Percentiles rank a stretch among this genome's conserved stretches.
Conservation (phyloP, 1,140 invertebrate genomes). For the Augochlora pura region DNA sequence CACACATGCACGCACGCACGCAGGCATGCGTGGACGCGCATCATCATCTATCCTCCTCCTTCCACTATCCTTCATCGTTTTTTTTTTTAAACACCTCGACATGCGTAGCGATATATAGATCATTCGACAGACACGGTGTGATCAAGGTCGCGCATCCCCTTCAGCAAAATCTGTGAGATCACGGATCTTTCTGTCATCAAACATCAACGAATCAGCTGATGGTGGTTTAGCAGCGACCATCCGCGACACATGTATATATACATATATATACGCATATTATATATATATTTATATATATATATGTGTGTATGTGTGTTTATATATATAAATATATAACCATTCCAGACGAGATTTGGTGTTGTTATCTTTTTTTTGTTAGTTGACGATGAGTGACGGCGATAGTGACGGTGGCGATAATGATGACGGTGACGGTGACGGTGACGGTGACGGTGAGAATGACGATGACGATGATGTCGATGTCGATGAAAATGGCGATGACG, state of each 20-base stretch:
- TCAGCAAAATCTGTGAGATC: conserved; percentile 16
- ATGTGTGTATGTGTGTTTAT: background rate
- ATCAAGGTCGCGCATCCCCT: conserved; percentile 16
- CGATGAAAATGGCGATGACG: conserved; percentile 37
- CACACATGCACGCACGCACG: conserved; percentile 3
- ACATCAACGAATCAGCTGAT: conserved; percentile 43
- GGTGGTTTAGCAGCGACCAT: conserved; percentile 9
- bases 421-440: conserved; percentile 23
- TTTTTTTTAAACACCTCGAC: background rate
- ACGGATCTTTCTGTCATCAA: conserved; percentile 11
- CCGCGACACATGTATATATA: conserved; percentile 30
- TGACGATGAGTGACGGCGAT: conserved; percentile 44
- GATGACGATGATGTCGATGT: conserved; percentile 36
- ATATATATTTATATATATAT: background rate
- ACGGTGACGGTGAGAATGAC: conserved; percentile 12
- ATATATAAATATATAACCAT: conserved; percentile 33
- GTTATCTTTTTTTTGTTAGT: conserved; percentile 2
- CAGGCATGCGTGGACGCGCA: conserved; percentile 14
- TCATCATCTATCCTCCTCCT: conserved; percentile 36
- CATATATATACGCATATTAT: too few species aligned
- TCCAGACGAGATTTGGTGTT: conserved; percentile 56
- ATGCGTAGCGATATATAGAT: conserved; percentile 18
- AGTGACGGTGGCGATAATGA: conserved; percentile 32
- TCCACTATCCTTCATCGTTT: conserved; percentile 18
- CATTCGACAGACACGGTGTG: conserved; percentile 26